Percentiles rank a stretch among this genome's conserved stretches.
Conservation (phyloP, 2,888 invertebrate genomes). For the Alviniconcha strummeri region DNA sequence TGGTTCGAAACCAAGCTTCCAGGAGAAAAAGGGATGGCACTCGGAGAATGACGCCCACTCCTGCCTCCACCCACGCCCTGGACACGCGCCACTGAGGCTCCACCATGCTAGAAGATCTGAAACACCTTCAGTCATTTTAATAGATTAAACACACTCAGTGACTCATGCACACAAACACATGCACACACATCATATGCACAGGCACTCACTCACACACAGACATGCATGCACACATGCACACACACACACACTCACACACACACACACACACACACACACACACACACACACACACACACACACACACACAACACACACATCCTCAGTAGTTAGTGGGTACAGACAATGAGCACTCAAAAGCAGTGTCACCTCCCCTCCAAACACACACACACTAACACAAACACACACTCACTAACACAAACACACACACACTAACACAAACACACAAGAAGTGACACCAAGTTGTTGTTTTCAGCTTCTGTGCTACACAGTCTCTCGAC, state of each 20-base stretch:
- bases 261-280: background rate
- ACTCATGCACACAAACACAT: background rate
- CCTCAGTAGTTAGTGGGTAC: no score
- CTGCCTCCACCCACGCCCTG: conserved; percentile 48
- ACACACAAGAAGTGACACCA: background rate
- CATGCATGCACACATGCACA: background rate
- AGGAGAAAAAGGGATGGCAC: conserved; percentile 75
- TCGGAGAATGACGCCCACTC: conserved; percentile 72
- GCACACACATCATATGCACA: background rate
- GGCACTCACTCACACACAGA: background rate
- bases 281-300: background rate
- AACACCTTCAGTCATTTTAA: background rate
- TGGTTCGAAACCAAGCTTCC: conserved; percentile 74
- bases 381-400: background rate
- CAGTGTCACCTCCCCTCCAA: background rate
- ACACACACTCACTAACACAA: no score
- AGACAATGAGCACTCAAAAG: no score
- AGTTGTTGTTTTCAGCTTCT: background rate
- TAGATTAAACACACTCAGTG: background rate
- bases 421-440: background rate
- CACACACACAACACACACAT: background rate
- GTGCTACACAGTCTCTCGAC: background rate
- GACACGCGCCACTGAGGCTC: conserved; percentile 33
- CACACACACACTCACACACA: background rate
- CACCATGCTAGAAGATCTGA: background rate